Evolutionary conservation across 2,113 vertebrate genomes (phyloP), one percentile per base, ranked within the genome.

Genomic region (Jaculus jaculus): DNA sequence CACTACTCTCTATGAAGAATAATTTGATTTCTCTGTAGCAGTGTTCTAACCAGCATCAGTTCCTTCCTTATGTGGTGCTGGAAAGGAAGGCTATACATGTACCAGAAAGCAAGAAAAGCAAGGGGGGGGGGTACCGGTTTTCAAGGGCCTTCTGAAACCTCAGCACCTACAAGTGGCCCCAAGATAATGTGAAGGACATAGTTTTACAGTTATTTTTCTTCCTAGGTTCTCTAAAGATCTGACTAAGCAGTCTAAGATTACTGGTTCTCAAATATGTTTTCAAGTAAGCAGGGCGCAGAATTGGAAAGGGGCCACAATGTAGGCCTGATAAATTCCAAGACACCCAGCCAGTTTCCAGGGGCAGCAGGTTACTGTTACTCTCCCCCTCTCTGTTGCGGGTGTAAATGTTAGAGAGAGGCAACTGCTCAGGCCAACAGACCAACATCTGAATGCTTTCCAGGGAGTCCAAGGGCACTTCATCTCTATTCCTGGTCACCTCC

Each of bases 301-400:
- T 42, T 95, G 95, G 95, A 95, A 92, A 96, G 72, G 88, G 90
- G 83, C 93, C 95, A 96, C 95, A 94, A 78, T 28, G 91, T 60
- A 86, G 94, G 94, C 89, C 87, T 95, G 94, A 94, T 94, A 92
- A 95, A 96, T 96, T 97, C 95, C 91, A 94, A 95, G 94, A 95
- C 93, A 80, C 74, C 28, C 91, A 88, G 97, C 96, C 95, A 94
- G 84, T 94, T 91, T 93, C 93, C 94, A 96, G 91, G 92, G 95
- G 94, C 87, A 95, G 94, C 93, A 94, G 91, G 90, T 95, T 85
- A 93, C 97, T 61, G 93, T 95, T 79, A 72, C 89, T 94, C 89
- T 84, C 95, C 92, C 87, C 28, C 78, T 96, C 82, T 79, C n/a
- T 0, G n/a, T 82, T 0, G 18, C 88, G 94, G 81, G 96, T 96